Conservation (phyloP, 2,113 vertebrate genomes). For the Neomonachus schauinslandi region DNA sequence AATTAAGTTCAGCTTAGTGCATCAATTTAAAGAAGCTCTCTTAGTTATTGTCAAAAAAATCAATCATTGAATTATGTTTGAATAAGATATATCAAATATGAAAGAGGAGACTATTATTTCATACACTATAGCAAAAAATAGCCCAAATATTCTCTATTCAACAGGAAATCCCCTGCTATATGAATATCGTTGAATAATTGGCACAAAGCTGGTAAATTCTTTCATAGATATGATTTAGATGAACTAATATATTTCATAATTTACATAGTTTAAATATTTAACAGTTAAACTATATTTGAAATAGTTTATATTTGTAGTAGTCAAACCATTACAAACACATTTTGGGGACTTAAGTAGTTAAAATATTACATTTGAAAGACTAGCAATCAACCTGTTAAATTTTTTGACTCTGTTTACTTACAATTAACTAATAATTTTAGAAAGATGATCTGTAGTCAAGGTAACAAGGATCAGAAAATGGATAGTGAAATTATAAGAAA, state of each 20-base stretch:
- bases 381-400: not conserved
- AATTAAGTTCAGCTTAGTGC: not conserved
- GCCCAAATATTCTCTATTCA: not conserved
- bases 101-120: not conserved
- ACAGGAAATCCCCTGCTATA: not conserved
- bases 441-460: constrained; percentile 1
- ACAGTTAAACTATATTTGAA: not conserved
- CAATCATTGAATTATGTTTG: not conserved
- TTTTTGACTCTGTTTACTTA: constrained; percentile 35
- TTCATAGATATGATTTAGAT: not conserved
- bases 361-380: not conserved
- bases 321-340: not conserved
- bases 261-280: not conserved
- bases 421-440: not conserved
- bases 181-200: not conserved
- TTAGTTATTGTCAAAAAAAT: not conserved
- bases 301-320: not conserved
- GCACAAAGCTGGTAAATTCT: not conserved
- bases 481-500: not conserved
- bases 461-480: not conserved
- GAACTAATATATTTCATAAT: not conserved
- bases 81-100: not conserved
- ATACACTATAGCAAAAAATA: not conserved
- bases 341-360: not conserved
- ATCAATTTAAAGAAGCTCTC: not conserved